Evolutionary conservation across 2,888 invertebrate genomes (phyloP).

Genomic region (Tribolium freemani): DNA sequence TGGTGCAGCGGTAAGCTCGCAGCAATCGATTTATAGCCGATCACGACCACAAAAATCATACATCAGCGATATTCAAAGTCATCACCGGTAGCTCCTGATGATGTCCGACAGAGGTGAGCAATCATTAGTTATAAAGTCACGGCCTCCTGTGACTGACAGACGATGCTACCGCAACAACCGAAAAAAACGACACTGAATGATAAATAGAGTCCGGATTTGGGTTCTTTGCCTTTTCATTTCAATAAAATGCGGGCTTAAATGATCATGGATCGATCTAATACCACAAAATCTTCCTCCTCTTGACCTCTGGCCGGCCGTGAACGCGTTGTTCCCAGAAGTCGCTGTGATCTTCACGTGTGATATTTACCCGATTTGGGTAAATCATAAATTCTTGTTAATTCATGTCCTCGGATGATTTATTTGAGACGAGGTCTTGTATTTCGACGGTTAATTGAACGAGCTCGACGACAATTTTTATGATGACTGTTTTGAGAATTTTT

Average conservation of each 20-base stretch:
- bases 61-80: conserved; percentile 51
- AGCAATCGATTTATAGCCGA: conserved; percentile 19
- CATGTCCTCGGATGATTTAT: conserved; percentile 29
- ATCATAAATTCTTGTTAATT: conserved; percentile 47
- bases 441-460: conserved; percentile 29
- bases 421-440: not conserved
- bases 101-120: conserved; percentile 49
- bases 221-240: too few relatives aligned
- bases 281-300: not conserved
- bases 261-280: conserved; percentile 13
- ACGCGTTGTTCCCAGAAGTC: conserved; percentile 36
- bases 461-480: not conserved
- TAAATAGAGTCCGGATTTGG: not conserved
- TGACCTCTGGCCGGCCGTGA: conserved; percentile 1
- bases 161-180: conserved; percentile 54
- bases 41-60: not conserved
- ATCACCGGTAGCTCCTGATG: conserved; percentile 51
- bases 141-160: conserved; percentile 59
- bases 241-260: not conserved
- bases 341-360: conserved; percentile 51
- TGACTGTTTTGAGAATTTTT: not conserved
- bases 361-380: conserved; percentile 49
- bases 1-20: conserved; percentile 41
- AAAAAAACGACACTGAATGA: conserved; percentile 26
- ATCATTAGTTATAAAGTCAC: conserved; percentile 45